Conservation (phyloP, 1,140 invertebrate genomes). For the Macrotrachela quadricornifera region DNA sequence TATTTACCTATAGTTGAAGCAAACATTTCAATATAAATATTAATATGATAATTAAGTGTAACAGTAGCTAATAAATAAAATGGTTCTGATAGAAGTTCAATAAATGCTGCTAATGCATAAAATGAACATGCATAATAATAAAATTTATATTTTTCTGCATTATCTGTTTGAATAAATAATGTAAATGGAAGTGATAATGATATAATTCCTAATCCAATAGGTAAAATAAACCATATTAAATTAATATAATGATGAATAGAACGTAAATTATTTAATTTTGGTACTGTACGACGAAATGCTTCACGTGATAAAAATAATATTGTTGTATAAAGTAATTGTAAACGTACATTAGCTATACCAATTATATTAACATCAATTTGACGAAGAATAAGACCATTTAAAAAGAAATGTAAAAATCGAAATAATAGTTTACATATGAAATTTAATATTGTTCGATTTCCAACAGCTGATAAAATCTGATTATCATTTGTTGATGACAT, state of each 20-base stretch:
- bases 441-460: conserved; percentile 6
- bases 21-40: too few species aligned
- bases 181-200: not conserved
- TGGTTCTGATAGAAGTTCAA: conserved; percentile 2
- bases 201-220: not conserved
- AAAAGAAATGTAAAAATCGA: conserved; percentile 30
- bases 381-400: conserved; percentile 76
- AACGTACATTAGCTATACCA: conserved; percentile 79
- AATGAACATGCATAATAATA: not conserved
- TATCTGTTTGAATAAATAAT: not conserved
- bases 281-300: conserved; percentile 56
- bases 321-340: conserved; percentile 71
- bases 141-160: not conserved
- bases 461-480: too few species aligned
- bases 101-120: not conserved
- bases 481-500: too few species aligned
- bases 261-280: not conserved
- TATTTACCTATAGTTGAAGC: too few species aligned
- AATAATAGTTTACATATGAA: conserved; percentile 21
- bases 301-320: conserved; percentile 72
- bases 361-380: conserved; percentile 67
- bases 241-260: conserved; percentile 74
- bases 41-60: not conserved
- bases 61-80: not conserved
- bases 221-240: conserved; percentile 48